A percentile compares a stretch with the other conserved stretches of the same genome.
Conservation (phyloP, 2,113 vertebrate species). For the Elgaria multicarinata region DNA sequence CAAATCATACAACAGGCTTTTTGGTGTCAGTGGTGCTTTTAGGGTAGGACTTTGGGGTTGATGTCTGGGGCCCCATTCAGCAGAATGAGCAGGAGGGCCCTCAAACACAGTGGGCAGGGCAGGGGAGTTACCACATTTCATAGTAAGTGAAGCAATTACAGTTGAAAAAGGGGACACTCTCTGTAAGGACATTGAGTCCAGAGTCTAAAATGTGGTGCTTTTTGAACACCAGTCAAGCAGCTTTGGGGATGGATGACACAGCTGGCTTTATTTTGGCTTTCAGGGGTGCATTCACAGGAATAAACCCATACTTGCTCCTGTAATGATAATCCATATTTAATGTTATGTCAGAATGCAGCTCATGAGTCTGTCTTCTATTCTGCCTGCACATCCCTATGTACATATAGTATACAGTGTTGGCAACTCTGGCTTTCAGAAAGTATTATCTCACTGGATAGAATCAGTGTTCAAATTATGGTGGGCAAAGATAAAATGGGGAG, state of each 20-base stretch:
- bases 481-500: neutral
- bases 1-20: constrained; percentile 45
- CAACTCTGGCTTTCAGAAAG: neutral
- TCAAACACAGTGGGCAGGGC: neutral
- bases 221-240: constrained; percentile 48
- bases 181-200: neutral
- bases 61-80: neutral
- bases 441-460: neutral
- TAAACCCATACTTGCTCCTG: neutral
- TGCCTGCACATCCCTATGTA: too few species aligned
- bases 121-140: neutral
- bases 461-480: neutral
- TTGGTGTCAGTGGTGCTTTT: neutral
- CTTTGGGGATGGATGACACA: constrained; percentile 25
- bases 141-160: neutral
- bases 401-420: neutral
- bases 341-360: too few species aligned
- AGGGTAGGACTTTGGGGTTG: neutral
- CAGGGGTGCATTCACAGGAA: neutral
- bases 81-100: neutral
- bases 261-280: constrained; percentile 31
- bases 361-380: too few species aligned
- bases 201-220: neutral
- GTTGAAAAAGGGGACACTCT: too few species aligned
- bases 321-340: too few species aligned